Evolutionary conservation across 92 coral and sea anemone species (phyloP), one percentile per base, ranked within the genome.

Genomic region (Phenganax subtilis): DNA sequence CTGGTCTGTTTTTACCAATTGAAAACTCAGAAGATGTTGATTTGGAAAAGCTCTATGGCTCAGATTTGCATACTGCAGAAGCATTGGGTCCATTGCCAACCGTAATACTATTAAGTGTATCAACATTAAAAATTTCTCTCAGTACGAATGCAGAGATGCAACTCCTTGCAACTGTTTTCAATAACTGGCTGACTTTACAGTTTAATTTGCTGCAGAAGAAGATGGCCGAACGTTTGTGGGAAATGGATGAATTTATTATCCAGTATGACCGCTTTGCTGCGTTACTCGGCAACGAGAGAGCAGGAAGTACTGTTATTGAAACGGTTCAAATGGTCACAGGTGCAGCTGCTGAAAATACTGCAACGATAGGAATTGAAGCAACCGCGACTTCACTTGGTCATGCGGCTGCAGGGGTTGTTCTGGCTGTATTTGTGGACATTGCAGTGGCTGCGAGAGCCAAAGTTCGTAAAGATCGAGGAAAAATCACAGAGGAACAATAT

Each of bases 311-410:
- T 64, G 83, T 96, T 71, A 96, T 92, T 54, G 99, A 92, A 79
- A 89, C 99, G 8, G 97, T 97, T 12, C 93, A 93, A 25, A 89
- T 96, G 57, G 93, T 96, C 67, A 92, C 99, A 72, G 93, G 97
- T 58, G 92, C 99, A 47, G 99, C 97, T 37, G 99, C 99, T 63
- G 99, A 96, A 70, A 96, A 97, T 85, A 96, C 99, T 15, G 99
- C 99, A 17, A 96, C 99, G 1, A 97, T 96, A 80, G 99, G 99
- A 84, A 96, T 96, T 87, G 99, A 96, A 87, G 92, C 99, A 37
- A 97, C 99, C 27, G 99, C 99, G 47, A 89, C 91, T 88, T 92
- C 97, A 11, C 71, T 96, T 72, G 99, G 99, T 3, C 99, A 96
- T 62, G 99, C 99, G 9, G 99, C 99, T 6, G 99, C 97, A 8